Evolutionary conservation across 2,888 invertebrate species (phyloP).

Genomic region (Noctua comes): DNA sequence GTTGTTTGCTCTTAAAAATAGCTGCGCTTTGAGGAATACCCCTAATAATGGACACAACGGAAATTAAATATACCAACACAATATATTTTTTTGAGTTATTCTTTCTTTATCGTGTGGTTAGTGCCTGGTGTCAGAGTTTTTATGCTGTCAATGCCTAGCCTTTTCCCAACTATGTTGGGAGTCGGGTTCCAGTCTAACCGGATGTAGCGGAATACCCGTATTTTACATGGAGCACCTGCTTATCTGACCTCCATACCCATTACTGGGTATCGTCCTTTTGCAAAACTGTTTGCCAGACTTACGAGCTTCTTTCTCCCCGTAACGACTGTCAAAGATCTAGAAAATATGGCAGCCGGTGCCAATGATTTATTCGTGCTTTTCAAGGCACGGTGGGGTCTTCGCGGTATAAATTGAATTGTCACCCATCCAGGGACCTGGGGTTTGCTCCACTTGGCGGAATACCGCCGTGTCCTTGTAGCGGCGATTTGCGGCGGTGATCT

Average conservation of each 20-base stretch:
- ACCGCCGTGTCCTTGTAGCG: no score
- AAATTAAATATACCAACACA: neutral
- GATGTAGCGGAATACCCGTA: neutral
- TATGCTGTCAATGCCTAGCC: neutral
- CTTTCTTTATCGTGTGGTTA: no score
- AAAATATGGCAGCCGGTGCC: neutral
- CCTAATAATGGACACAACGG: neutral
- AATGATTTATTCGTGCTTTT: neutral
- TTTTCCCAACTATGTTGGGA: neutral
- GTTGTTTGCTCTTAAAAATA: no score
- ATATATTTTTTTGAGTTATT: no score
- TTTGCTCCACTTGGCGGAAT: no score
- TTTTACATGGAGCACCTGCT: no score
- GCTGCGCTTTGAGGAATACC: no score
- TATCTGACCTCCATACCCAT: neutral
- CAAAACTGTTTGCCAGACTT: no score
- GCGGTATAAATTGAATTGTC: neutral
- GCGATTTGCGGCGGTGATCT: no score
- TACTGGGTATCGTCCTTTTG: neutral
- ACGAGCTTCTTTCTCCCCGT: no score
- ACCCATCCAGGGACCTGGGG: no score
- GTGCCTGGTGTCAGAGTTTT: no score
- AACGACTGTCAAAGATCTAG: constrained; percentile 1
- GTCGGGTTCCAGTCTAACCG: neutral
- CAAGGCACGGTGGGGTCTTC: neutral